Percentiles rank a stretch among this genome's conserved stretches.
Conservation (phyloP, 2,113 vertebrate genomes). For the Megatriorchis doriae region DNA sequence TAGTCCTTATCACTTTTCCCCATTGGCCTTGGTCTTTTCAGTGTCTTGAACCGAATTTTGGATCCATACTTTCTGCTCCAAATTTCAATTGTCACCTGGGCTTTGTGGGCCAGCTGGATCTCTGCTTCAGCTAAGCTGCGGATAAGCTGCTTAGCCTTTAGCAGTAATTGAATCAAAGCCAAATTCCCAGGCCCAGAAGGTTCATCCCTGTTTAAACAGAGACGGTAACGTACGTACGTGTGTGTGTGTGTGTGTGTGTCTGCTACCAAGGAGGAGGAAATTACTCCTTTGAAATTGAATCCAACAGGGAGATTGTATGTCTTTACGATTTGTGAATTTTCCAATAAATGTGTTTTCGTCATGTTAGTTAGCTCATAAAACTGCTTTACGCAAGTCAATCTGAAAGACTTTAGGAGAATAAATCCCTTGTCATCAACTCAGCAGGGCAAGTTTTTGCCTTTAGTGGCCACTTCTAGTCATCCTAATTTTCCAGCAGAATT, state of each 20-base stretch:
- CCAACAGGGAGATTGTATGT: not conserved
- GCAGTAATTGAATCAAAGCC: conserved; percentile 38
- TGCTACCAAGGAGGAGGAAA: not conserved
- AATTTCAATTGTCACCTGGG: not conserved
- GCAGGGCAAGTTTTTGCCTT: not conserved
- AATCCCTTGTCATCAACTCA: not conserved
- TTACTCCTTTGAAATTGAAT: not conserved
- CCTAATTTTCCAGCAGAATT: not conserved
- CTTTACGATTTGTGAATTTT: not conserved
- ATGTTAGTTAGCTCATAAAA: not conserved
- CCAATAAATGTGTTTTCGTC: not conserved
- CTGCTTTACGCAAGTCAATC: not conserved
- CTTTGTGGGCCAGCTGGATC: not conserved
- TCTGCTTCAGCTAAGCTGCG: not conserved
- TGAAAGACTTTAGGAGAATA: not conserved
- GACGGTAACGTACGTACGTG: not conserved
- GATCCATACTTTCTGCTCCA: not conserved
- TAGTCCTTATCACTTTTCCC: not conserved
- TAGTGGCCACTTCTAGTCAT: not conserved
- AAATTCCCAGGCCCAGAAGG: conserved; percentile 20
- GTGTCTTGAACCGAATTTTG: not conserved
- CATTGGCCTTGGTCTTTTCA: not conserved
- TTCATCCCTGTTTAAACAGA: conserved; percentile 16
- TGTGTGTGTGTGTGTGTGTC: not conserved
- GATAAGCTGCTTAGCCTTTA: conserved; percentile 18